Evolutionary conservation across 2,113 vertebrate genomes (phyloP), one percentile per base, ranked within the genome.

Genomic region (Eidolon helvum): DNA sequence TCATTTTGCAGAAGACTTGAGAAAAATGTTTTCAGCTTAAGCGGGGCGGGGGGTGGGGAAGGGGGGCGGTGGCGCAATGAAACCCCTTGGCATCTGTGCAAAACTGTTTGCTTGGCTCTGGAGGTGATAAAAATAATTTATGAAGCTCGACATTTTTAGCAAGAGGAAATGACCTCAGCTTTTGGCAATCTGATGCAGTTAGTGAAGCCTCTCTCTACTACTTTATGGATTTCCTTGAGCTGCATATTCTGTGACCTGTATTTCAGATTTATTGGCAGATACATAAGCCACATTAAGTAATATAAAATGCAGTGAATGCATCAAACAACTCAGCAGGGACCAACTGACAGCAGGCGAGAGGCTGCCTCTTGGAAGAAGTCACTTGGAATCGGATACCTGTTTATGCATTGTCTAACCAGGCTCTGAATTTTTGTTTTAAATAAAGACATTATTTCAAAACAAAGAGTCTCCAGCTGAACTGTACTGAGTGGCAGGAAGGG

Each of bases 191-290:
- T 92, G 90, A 95, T 94, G 94, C 98, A 98, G 98, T 97, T 98
- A 98, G 98, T 89, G 94, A 98, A 98, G 98, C 98, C 98, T 98
- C 98, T 98, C 98, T 98, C 98, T 97, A 96, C 97, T 98, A 97
- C 98, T 97, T 98, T 98, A 98, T 98, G 98, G 98, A 98, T 98
- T 98, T 98, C 98, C 97, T 98, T 98, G 98, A 98, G 98, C 96
- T 98, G 96, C 98, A 98, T 97, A 98, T 98, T 98, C 97, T 98
- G 98, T 98, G 98, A 98, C 98, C 97, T 98, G 98, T 96, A 97
- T 98, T 98, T 98, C 96, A 98, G 98, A 98, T 98, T 98, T 99
- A 99, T 98, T 98, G 98, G 98, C 98, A 98, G 98, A 98, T 98
- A 98, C 97, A 96, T 98, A 98, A 99, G 98, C 98, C 97, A 98